Percentiles rank a stretch among this genome's conserved stretches.
phyloP scores from a whole-genome alignment of 2,113 vertebrate species.

The Urocolius indicus region DNA sequence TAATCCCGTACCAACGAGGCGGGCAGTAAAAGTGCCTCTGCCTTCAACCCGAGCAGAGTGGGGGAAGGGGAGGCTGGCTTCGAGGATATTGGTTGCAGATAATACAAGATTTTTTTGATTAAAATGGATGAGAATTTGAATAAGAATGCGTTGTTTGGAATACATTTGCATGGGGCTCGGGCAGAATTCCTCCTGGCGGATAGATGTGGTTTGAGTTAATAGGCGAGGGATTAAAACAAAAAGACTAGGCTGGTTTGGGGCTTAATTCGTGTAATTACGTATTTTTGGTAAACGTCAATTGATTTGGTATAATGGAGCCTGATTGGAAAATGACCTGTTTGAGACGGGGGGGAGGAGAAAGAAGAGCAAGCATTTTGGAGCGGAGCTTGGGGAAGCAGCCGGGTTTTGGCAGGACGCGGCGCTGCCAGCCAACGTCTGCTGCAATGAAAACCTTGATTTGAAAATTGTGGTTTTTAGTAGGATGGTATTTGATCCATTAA shows the following conservation, averaged over 20 bases:
- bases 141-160: conserved; percentile 83
- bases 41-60: conserved; percentile 58
- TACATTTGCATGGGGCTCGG: conserved; percentile 70
- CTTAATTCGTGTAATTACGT: conserved; percentile 75
- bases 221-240: conserved; percentile 73
- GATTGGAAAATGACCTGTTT: conserved; percentile 76
- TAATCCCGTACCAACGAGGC: conserved; percentile 53
- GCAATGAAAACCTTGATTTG: conserved; percentile 57
- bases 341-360: conserved; percentile 37
- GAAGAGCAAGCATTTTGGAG: conserved; percentile 54
- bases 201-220: conserved; percentile 79
- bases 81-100: conserved; percentile 79
- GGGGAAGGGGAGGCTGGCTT: conserved; percentile 73
- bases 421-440: conserved; percentile 45
- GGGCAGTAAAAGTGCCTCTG: conserved; percentile 36
- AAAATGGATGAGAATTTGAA: conserved; percentile 77
- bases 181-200: conserved; percentile 75
- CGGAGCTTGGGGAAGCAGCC: background rate
- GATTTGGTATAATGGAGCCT: conserved; percentile 51
- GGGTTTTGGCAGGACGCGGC: conserved; percentile 45
- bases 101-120: conserved; percentile 81
- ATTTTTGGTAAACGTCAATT: conserved; percentile 66
- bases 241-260: conserved; percentile 63
- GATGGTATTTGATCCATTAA: conserved; percentile 62
- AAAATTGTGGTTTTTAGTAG: conserved; percentile 69